phyloP scores from a whole-genome alignment of 2,113 vertebrate species.

The Austrofundulus limnaeus region DNA sequence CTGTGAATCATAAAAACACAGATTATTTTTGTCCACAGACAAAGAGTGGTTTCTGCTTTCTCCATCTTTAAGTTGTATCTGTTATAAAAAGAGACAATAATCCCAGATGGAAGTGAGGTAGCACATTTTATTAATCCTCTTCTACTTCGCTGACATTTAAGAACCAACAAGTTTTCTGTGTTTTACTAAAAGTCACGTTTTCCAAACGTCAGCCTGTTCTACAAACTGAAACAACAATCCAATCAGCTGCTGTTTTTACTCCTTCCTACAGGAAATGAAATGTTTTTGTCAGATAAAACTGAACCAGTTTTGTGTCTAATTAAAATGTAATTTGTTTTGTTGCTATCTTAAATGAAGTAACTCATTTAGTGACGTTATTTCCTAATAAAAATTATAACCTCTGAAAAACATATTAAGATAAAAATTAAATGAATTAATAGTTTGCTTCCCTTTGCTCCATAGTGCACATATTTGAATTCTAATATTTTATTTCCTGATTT shows the following conservation, averaged over 20 bases:
- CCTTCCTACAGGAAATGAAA: not conserved
- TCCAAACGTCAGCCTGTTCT: not conserved
- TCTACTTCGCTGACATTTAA: slow-evolving; percentile 16
- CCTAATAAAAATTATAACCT: not conserved
- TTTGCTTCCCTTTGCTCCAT: too few species aligned
- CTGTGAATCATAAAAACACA: slow-evolving; percentile 42
- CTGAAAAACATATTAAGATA: not conserved
- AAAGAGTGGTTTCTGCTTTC: not conserved
- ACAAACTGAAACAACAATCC: not conserved
- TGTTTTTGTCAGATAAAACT: not conserved
- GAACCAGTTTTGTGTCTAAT: not conserved
- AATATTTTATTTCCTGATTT: not conserved
- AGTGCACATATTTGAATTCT: too few species aligned
- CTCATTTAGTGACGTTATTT: not conserved
- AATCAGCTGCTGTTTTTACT: not conserved
- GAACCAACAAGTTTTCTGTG: slow-evolving; percentile 7
- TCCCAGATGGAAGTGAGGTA: slow-evolving; percentile 10
- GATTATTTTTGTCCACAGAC: slow-evolving; percentile 37
- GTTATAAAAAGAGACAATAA: slow-evolving; percentile 9
- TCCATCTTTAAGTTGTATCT: slow-evolving; percentile 7
- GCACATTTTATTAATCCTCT: not conserved
- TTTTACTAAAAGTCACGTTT: slow-evolving; percentile 15
- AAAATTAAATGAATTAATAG: not conserved
- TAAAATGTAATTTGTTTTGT: not conserved
- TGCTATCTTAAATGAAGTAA: not conserved